Base-by-base conservation (phyloP, 2,888 invertebrate genomes). In the Ochropacha duplaris region DNA sequence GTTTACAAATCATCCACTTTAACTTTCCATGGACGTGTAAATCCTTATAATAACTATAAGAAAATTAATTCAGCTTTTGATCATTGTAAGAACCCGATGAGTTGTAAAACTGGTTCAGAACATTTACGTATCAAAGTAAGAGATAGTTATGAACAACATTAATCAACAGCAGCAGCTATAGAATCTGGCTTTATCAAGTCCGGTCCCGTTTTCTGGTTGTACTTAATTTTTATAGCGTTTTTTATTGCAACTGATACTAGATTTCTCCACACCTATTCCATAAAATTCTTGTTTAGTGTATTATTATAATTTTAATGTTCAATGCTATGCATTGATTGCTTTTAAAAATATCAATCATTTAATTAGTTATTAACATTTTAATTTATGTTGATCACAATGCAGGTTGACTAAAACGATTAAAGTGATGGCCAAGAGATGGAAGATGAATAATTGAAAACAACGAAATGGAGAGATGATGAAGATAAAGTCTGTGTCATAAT, bases 71-170 rank as follows among this genome's bases (percentile, higher is more conserved):
- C 19, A 51, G n/a, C 9, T 24, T n/a, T 26, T 14, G n/a, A 50
- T n/a, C 14, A 26, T 28, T 22, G 26, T 51, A 51, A 51, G n/a
- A 28, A 51, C 28, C 26, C 19, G 16, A 1, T 51, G 36, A 55
- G 49, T 56, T 22, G 57, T 54, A 36, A 49, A 50, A 55, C 60
- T 34, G 34, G 60, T 60, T 52, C 36, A 36, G 49, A 22, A 57
- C 28, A 28, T 51, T 69, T 64, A 62, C 65, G 72, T 62, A 22
- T 55, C 61, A 51, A 69, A 65, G 65, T 61, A 58, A 60, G 68
- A 72, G 72, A 69, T 69, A 72, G 64, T 73, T 73, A 72, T 75
- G 66, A 70, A 70, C 57, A 63, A 61, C 62, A 75, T 76, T 71
- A 69, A 78, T 76, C 74, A 72, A 62, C 51, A 44, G 57, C 62